Evolutionary conservation across 2,113 vertebrate genomes (phyloP).

Genomic region (Corythornis madagascariensis): DNA sequence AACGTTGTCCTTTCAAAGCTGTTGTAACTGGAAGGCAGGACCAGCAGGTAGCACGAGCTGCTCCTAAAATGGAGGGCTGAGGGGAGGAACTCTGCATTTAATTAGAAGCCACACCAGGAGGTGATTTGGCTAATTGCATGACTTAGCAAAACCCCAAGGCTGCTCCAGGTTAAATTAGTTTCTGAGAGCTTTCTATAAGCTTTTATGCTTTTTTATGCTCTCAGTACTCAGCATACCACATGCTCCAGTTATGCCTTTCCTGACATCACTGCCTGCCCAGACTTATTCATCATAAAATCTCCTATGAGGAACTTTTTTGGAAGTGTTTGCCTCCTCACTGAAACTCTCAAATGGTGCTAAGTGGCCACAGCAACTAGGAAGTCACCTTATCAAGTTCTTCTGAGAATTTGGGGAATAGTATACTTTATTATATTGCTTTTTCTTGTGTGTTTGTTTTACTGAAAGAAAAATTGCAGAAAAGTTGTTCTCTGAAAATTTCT

Average conservation of each 20-base stretch:
- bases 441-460: background rate
- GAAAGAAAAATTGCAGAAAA: background rate
- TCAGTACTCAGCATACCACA: background rate
- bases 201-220: background rate
- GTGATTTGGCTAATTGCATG: background rate
- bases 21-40: accelerated
- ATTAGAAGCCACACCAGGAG: background rate
- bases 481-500: background rate
- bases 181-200: background rate
- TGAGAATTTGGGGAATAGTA: background rate
- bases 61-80: accelerated
- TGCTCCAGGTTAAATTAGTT: background rate
- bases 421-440: too few relatives aligned
- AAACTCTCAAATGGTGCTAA: background rate
- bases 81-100: background rate
- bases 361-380: background rate
- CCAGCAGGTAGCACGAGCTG: accelerated
- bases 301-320: background rate
- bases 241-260: background rate
- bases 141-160: background rate
- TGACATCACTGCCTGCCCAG: background rate
- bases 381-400: background rate
- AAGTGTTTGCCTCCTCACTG: background rate
- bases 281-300: background rate
- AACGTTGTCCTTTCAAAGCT: background rate